Evolutionary conservation across 2,888 invertebrate genomes (phyloP).

Genomic region (Stenurella melanura): DNA sequence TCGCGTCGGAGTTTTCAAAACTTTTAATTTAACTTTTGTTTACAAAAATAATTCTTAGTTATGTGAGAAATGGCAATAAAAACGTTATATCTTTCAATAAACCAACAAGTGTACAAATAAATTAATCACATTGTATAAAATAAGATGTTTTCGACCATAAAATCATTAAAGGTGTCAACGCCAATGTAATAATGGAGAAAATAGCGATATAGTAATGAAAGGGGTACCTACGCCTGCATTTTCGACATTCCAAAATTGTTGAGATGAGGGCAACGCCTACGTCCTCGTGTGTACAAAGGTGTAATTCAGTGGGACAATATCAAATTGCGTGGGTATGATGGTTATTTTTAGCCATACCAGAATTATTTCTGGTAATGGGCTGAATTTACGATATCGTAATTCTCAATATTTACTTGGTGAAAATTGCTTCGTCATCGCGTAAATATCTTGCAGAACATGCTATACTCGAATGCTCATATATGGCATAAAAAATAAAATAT

Average conservation of each 20-base stretch:
- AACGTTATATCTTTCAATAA: conserved; percentile 4
- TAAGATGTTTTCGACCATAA: conserved; percentile 8
- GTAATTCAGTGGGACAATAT: conserved; percentile 39
- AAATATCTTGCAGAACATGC: too few species aligned
- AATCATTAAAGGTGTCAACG: conserved; percentile 16
- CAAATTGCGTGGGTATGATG: conserved; percentile 32
- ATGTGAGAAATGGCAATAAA: not conserved
- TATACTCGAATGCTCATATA: too few species aligned
- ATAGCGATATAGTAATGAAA: conserved; percentile 27
- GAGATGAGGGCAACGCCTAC: conserved; percentile 21
- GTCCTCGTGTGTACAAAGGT: conserved; percentile 29
- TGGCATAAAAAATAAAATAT: too few species aligned
- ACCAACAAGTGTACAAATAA: not conserved
- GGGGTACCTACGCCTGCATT: conserved; percentile 30
- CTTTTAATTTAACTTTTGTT: too few species aligned
- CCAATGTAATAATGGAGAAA: conserved; percentile 9
- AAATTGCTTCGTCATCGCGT: conserved; percentile 6
- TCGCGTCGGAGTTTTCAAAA: too few species aligned
- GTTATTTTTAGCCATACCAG: conserved; percentile 36
- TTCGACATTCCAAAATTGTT: conserved; percentile 25
- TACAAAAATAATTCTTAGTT: not conserved
- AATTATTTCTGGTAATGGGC: conserved; percentile 34
- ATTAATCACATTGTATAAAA: conserved; percentile 9
- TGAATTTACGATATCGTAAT: conserved; percentile 27
- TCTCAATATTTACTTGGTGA: conserved; percentile 8